Evolutionary conservation across 2,797 vertebrate genomes (phyloP), one percentile per base, ranked within the genome.

Genomic region (Morelia viridis): DNA sequence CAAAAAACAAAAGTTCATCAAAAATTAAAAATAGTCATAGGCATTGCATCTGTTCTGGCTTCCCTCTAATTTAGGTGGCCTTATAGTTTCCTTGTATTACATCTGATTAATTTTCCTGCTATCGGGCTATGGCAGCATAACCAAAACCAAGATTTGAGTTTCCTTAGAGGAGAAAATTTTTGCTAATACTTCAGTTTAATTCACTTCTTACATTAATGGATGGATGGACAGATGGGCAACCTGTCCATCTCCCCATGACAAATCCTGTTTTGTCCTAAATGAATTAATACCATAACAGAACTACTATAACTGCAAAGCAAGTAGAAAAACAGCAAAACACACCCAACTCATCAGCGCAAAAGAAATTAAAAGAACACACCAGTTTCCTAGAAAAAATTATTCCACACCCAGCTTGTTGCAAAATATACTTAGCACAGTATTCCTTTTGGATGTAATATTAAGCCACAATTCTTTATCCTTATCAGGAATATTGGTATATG

Each of bases 381-480:
- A 95, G 95, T 96, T 95, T 96, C 94, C 94, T 95, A 95, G 95
- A 96, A 94, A 95, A 96, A 95, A 95, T 94, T 95, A 95, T 94
- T 96, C 95, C 95, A 94, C 92, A 96, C 94, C 94, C 89, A 85
- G 93, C 61, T 93, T 94, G 94, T 93, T 95, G 93, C 93, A 87
- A 92, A 95, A 90, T 90, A 93, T 94, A 93, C 83, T 94, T 94
- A 95, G 93, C 93, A 85, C 93, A 94, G 95, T 41, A 46, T 46
- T 80, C 71, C 71, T 80, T 41, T 46, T 46, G 35, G 19, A 80
- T 80, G 71, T 80, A 46, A 80, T 17, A 46, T 80, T 80, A 41
- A 76, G 31, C 19, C 3, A 76, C 17, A 46, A 71, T 17, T 71
- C 31, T 71, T 46, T 80, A 41, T 76, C 71, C 17, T 68, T 31